Base-by-base conservation (phyloP, 2,113 vertebrate species). In the Cromileptes altivelis region DNA sequence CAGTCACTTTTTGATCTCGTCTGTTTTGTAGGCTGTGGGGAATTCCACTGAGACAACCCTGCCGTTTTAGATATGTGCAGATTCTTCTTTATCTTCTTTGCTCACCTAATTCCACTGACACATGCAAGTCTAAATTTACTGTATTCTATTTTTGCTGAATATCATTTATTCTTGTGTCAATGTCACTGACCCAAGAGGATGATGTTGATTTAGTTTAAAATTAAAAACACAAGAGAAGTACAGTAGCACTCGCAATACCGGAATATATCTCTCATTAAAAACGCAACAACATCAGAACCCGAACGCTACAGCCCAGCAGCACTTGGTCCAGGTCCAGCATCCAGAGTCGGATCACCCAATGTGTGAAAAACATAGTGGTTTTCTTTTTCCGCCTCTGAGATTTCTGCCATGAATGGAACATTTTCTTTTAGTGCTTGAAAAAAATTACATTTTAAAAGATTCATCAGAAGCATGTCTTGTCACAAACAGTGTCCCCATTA, bases 1-100 rank as follows among this genome's bases (percentile, higher is more conserved):
- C 50, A 84, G 62, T 85, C 75, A 70, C 47, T 82, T 88, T 88
- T 78, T 78, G 47, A 85, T 82, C 61, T 75, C 33, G 45, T 19
- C 82, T 77, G 56, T 78, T 88, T 37, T 67, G 23, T 19, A 57
- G 83, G 79, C 68, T 75, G 62, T 67, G 78, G 78, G 86, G 74
- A 92, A 89, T 93, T 91, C 87, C 90, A 85, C 85, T 14, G 80
- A 82, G 89, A 89, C 77, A 17, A 52, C 18, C 30, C 68, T 37
- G n/a, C 25, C 70, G 80, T 58, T 58, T 78, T 10, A 63, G 73
- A 84, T 70, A 50, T 50, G 27, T 17, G 25, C 78, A 65, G 30
- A 6, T 58, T 68, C 17, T n/a, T 65, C 33, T 79, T 78, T 14
- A 63, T 76, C 71, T 56, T 65, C 15, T 27, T 33, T n/a, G 50